These are phyloP conservation scores for Caenorhabditis sulstoni DNA, from an alignment of 2,888 invertebrate species.

Conservation along the genomic window DNA sequence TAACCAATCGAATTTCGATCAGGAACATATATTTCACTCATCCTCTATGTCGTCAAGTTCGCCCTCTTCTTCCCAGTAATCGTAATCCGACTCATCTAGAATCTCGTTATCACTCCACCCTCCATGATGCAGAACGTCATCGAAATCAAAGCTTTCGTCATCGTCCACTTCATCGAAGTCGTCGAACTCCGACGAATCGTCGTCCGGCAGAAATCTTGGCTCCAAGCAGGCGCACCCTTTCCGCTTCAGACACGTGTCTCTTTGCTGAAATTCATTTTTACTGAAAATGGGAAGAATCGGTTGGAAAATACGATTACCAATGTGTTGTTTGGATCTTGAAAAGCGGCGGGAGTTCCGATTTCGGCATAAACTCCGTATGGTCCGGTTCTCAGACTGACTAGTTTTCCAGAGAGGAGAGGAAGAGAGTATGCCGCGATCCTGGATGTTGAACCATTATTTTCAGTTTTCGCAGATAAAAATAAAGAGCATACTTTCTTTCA, in stretches of 20 bases:
- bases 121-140: slow-evolving; percentile 7
- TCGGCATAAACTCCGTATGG: background rate
- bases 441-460: no score
- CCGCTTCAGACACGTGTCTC: background rate
- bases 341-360: background rate
- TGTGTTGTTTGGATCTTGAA: background rate
- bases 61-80: background rate
- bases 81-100: background rate
- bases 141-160: background rate
- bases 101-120: background rate
- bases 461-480: no score
- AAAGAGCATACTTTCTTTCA: slow-evolving; percentile 1
- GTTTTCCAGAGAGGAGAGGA: no score
- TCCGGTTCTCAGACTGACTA: background rate
- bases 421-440: no score
- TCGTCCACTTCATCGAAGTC: slow-evolving; percentile 4
- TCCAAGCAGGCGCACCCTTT: background rate
- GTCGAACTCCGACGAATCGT: slow-evolving; percentile 20
- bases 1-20: no score
- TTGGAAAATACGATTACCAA: no score
- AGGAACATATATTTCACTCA: no score
- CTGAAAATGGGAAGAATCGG: background rate
- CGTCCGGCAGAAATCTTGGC: background rate
- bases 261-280: background rate
- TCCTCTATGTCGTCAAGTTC: no score